Evolutionary conservation across 2,797 vertebrate genomes (phyloP).

Genomic region (Silurus aristotelis): DNA sequence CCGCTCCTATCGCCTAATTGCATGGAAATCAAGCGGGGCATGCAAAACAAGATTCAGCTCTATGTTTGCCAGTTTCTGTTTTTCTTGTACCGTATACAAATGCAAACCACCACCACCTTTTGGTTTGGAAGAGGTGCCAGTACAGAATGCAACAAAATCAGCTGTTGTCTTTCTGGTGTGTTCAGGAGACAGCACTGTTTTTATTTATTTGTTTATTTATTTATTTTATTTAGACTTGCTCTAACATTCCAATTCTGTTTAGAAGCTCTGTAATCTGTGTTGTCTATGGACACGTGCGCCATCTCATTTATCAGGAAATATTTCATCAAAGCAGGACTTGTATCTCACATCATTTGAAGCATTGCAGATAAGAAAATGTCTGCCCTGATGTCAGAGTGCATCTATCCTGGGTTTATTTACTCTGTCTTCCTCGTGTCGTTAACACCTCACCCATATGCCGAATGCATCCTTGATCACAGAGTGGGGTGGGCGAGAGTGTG

Average conservation of each 20-base stretch:
- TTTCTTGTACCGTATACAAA: background rate
- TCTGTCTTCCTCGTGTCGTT: slow-evolving; percentile 38
- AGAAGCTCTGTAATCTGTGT: background rate
- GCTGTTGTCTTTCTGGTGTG: background rate
- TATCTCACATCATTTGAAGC: slow-evolving; percentile 47
- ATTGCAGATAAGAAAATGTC: slow-evolving; percentile 31
- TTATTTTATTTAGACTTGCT: background rate
- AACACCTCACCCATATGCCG: slow-evolving; percentile 33
- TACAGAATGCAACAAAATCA: background rate
- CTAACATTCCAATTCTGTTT: background rate
- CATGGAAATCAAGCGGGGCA: background rate
- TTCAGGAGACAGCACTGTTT: background rate
- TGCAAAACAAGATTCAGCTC: background rate
- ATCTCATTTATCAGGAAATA: slow-evolving; percentile 52
- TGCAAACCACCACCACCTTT: background rate
- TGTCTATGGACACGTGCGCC: slow-evolving; percentile 23
- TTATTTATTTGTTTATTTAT: no score
- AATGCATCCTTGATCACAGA: slow-evolving; percentile 47
- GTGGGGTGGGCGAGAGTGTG: slow-evolving; percentile 12
- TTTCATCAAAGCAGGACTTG: slow-evolving; percentile 31
- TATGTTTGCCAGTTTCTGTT: background rate
- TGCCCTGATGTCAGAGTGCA: slow-evolving; percentile 18
- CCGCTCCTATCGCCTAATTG: background rate
- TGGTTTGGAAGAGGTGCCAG: background rate
- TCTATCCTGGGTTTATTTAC: slow-evolving; percentile 42